Percentiles rank a stretch among this genome's conserved stretches.
Conservation (phyloP, 2,113 vertebrate species). For the Oriolus oriolus region DNA sequence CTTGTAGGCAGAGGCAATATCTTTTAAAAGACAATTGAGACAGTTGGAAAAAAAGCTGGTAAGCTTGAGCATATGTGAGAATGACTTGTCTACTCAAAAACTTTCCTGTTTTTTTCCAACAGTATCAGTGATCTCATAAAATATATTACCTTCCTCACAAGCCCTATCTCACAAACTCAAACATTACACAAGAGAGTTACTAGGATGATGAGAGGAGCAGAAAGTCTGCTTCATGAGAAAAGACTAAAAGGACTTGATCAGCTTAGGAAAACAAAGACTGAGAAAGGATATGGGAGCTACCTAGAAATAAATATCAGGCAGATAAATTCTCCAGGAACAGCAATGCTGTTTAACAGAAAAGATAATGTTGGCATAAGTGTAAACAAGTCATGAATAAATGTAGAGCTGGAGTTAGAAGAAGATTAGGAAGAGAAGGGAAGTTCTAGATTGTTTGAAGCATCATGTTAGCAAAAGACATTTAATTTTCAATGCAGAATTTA, state of each 20-base stretch:
- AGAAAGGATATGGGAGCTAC: background rate
- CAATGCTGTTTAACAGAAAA: background rate
- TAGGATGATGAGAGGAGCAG: background rate
- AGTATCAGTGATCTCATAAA: background rate
- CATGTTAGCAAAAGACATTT: background rate
- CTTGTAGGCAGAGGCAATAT: background rate
- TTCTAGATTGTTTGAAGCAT: background rate
- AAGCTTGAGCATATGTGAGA: background rate
- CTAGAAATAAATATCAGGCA: background rate
- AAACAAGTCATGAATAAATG: background rate
- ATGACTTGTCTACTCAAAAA: background rate
- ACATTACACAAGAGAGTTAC: background rate
- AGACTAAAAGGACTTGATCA: background rate
- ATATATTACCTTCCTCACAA: background rate
- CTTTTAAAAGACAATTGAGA: background rate
- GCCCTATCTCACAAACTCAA: background rate
- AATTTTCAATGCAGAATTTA: background rate
- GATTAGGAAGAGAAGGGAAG: background rate
- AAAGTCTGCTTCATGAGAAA: background rate
- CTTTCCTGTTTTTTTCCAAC: background rate
- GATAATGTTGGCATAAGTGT: background rate
- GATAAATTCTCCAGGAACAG: background rate
- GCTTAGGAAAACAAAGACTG: background rate
- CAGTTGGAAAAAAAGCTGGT: background rate
- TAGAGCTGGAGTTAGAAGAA: background rate